phyloP scores from a whole-genome alignment of 2,113 vertebrate species.

The Cololabis saira region DNA sequence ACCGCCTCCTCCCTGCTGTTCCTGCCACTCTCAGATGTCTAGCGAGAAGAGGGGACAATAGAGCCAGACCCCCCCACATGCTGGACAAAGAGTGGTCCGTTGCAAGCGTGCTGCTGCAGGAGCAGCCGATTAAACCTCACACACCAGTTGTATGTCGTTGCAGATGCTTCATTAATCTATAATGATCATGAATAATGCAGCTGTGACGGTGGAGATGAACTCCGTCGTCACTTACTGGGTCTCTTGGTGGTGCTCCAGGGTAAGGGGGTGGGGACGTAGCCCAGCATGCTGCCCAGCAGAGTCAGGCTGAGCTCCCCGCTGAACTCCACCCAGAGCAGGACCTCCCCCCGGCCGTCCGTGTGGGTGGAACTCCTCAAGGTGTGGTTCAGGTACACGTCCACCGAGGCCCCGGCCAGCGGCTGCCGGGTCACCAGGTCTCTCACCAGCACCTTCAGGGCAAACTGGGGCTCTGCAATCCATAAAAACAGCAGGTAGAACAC shows the following conservation, averaged over 20 bases:
- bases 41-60: conserved; percentile 23
- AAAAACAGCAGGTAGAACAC: neutral
- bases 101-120: conserved; percentile 18
- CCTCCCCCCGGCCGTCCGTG: conserved; percentile 84
- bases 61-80: conserved; percentile 4
- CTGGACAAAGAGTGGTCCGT: conserved; percentile 61
- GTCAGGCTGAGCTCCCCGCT: conserved; percentile 85
- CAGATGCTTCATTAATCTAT: conserved; percentile 46
- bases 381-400: conserved; percentile 90
- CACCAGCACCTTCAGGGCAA: conserved; percentile 90
- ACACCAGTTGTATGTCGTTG: conserved; percentile 17
- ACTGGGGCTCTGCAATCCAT: conserved; percentile 77
- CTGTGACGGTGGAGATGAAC: neutral
- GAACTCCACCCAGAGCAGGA: conserved; percentile 87
- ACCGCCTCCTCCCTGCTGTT: conserved; percentile 6
- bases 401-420: conserved; percentile 83
- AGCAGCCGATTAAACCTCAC: conserved; percentile 44
- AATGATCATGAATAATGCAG: conserved; percentile 55
- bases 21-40: neutral
- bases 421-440: conserved; percentile 89
- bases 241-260: conserved; percentile 91
- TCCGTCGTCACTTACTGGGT: conserved; percentile 83
- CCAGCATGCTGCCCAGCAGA: conserved; percentile 87
- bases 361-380: conserved; percentile 83
- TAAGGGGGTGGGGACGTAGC: conserved; percentile 88